Conservation (phyloP, 2,113 vertebrate genomes). For the Sinocyclocheilus rhinocerous region DNA sequence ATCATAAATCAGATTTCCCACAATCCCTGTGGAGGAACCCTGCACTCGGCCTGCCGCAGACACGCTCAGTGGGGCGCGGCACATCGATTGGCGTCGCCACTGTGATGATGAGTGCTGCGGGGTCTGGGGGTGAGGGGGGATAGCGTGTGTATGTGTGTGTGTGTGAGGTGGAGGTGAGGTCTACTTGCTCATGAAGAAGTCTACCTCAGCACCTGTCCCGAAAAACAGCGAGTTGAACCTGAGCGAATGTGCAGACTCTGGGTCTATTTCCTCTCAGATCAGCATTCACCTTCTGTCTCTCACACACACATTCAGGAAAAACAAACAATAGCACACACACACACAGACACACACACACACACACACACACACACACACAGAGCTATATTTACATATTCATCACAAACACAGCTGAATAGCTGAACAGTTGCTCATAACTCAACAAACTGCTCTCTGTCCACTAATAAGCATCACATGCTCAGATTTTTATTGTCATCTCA, state of each 20-base stretch:
- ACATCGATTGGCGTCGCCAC: slow-evolving; percentile 80
- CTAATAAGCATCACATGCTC: neutral
- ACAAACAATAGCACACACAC: slow-evolving; percentile 55
- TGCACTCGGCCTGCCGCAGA: slow-evolving; percentile 72
- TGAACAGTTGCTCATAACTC: slow-evolving; percentile 11
- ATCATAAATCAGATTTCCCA: slow-evolving; percentile 85
- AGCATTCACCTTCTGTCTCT: slow-evolving; percentile 67
- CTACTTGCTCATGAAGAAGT: slow-evolving; percentile 56
- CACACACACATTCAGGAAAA: slow-evolving; percentile 63
- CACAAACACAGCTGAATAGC: slow-evolving; percentile 43
- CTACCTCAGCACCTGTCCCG: slow-evolving; percentile 60
- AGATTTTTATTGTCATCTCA: neutral
- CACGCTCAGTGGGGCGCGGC: slow-evolving; percentile 78
- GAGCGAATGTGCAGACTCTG: slow-evolving; percentile 72
- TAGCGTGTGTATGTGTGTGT: slow-evolving; percentile 25
- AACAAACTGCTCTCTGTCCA: neutral
- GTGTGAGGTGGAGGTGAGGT: slow-evolving; percentile 7
- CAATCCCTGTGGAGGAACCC: slow-evolving; percentile 79
- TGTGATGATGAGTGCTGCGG: slow-evolving; percentile 76
- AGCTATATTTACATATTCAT: slow-evolving; percentile 50
- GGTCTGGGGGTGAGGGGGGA: slow-evolving; percentile 68
- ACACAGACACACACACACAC: slow-evolving; percentile 14
- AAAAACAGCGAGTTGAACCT: slow-evolving; percentile 51
- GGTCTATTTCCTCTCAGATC: slow-evolving; percentile 73
- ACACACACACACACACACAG: neutral